phyloP scores from a whole-genome alignment of 2,888 invertebrate genomes.

The Lycaena phlaeas region DNA sequence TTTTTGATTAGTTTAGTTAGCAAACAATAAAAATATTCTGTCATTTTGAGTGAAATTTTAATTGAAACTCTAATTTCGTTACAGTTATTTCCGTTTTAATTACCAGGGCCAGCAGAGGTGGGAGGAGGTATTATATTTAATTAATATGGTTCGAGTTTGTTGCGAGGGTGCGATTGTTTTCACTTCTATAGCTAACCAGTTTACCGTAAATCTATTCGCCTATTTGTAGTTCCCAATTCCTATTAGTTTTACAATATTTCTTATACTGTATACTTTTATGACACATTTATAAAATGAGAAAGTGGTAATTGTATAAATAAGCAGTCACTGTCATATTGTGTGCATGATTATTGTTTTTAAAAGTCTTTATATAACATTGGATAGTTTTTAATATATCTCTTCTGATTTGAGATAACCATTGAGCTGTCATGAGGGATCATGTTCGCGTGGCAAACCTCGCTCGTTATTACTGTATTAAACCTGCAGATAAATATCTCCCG shows the following conservation, averaged over 20 bases:
- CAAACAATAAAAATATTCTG: too few species aligned
- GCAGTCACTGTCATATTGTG: too few species aligned
- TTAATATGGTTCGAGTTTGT: constrained; percentile 38
- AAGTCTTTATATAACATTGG: too few species aligned
- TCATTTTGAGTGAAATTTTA: constrained; percentile 7
- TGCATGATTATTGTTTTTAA: too few species aligned
- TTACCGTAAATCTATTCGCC: constrained; percentile 21
- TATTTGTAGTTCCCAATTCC: not conserved
- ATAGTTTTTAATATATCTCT: not conserved
- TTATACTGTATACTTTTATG: too few species aligned
- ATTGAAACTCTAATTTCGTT: constrained; percentile 34
- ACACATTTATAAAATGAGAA: too few species aligned
- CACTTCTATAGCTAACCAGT: constrained; percentile 30
- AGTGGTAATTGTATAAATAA: too few species aligned
- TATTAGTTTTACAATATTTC: not conserved
- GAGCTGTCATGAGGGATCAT: constrained; percentile 10
- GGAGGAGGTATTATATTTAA: constrained; percentile 46
- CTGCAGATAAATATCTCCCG: constrained; percentile 27
- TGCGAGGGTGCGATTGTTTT: constrained; percentile 28
- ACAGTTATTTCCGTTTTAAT: constrained; percentile 48
- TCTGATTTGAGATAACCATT: not conserved
- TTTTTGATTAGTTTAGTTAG: too few species aligned
- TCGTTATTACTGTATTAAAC: constrained; percentile 20
- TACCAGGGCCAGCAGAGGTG: constrained; percentile 29
- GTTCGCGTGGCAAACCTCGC: constrained; percentile 1